phyloP scores from a whole-genome alignment of 2,888 invertebrate genomes.

The Tetheella fluctuosa region DNA sequence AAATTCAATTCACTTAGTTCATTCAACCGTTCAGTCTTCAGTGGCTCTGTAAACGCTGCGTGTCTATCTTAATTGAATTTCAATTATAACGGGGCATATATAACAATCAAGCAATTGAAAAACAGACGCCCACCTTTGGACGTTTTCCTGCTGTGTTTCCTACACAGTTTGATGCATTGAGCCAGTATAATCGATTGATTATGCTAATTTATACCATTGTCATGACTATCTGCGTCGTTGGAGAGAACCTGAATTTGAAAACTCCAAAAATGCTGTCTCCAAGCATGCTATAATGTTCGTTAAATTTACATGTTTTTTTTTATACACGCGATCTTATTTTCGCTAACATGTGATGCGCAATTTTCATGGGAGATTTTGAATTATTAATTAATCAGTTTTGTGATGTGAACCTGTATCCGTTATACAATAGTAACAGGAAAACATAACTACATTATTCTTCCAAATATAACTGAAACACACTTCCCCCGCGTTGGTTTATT shows the following conservation, averaged over 20 bases:
- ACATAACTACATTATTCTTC: slow-evolving; percentile 45
- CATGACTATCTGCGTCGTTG: slow-evolving; percentile 15
- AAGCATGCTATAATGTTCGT: not conserved
- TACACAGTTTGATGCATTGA: slow-evolving; percentile 22
- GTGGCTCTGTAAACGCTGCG: slow-evolving; percentile 18
- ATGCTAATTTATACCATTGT: slow-evolving; percentile 34
- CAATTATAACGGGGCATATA: slow-evolving; percentile 67
- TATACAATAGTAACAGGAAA: slow-evolving; percentile 48
- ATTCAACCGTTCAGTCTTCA: slow-evolving; percentile 12
- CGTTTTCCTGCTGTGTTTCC: slow-evolving; percentile 20
- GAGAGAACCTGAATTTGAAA: slow-evolving; percentile 19
- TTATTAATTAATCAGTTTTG: not conserved
- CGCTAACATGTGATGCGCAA: not conserved
- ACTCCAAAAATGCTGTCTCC: not conserved
- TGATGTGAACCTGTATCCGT: slow-evolving; percentile 3
- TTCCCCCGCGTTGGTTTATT: slow-evolving; percentile 79
- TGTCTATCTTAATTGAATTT: slow-evolving; percentile 60
- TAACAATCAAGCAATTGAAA: slow-evolving; percentile 69
- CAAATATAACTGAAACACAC: slow-evolving; percentile 69
- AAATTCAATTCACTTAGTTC: not conserved
- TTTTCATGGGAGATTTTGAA: not conserved
- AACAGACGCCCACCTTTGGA: slow-evolving; percentile 54
- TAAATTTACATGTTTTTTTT: not conserved
- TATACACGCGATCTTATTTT: not conserved
- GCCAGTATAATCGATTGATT: slow-evolving; percentile 18